Evolutionary conservation across 2,113 vertebrate genomes (phyloP).

Genomic region (Pycnonotus jocosus): DNA sequence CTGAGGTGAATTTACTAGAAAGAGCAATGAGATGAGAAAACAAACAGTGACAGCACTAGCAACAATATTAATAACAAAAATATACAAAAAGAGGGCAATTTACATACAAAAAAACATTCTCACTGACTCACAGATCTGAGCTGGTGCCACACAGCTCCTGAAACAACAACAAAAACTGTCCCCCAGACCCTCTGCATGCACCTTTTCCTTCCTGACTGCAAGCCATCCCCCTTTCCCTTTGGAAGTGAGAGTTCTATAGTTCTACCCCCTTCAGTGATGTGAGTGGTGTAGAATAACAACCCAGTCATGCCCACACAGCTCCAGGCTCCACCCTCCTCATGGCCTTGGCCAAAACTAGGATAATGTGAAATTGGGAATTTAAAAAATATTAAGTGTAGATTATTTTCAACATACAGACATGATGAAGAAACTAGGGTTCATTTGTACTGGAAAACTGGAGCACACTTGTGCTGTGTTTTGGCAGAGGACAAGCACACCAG

Average conservation of each 20-base stretch:
- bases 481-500: background rate
- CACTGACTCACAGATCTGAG: background rate
- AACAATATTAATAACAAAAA: background rate
- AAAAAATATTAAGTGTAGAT: background rate
- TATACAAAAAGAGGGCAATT: background rate
- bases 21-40: background rate
- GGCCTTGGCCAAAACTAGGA: background rate
- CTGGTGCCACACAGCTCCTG: accelerated
- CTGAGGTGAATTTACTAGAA: background rate
- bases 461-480: background rate
- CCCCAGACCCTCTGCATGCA: background rate
- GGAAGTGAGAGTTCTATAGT: background rate
- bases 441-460: background rate
- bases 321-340: background rate
- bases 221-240: background rate
- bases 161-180: background rate
- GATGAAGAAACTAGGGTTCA: background rate
- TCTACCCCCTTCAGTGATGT: background rate
- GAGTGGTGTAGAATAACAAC: background rate
- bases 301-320: background rate
- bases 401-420: background rate
- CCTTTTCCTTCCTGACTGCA: background rate
- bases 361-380: background rate
- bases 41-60: background rate
- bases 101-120: background rate